Evolutionary conservation across 1,140 invertebrate genomes (phyloP).

Genomic region (Caerostris extrusa): DNA sequence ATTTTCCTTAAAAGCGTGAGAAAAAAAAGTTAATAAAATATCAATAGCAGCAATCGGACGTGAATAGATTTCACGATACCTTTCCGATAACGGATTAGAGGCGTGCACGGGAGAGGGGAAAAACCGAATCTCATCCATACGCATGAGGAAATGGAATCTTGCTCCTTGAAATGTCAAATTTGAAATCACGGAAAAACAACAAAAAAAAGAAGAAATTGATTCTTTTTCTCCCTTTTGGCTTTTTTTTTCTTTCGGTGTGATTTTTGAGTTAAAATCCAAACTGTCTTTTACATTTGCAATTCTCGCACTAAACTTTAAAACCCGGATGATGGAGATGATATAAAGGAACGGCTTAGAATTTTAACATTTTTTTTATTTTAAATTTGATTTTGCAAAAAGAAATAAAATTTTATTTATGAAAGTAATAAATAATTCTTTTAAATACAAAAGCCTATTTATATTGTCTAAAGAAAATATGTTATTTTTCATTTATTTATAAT

Average conservation of each 20-base stretch:
- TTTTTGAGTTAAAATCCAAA: background rate
- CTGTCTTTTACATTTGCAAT: conserved; percentile 59
- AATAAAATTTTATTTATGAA: too few species aligned
- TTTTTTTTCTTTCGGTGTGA: background rate
- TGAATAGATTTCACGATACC: conserved; percentile 64
- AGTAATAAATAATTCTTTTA: too few species aligned
- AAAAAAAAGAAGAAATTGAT: conserved; percentile 14
- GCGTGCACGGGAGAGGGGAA: background rate
- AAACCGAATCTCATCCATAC: conserved; percentile 58
- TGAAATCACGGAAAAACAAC: conserved; percentile 33
- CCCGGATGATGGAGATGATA: background rate
- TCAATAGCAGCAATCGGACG: background rate
- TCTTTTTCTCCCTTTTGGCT: background rate
- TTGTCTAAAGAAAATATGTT: too few species aligned
- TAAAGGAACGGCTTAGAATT: too few species aligned
- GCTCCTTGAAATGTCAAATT: conserved; percentile 69
- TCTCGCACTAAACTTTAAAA: conserved; percentile 3
- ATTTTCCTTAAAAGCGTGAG: background rate
- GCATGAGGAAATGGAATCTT: conserved; percentile 60
- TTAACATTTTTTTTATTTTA: too few species aligned
- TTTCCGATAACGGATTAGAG: conserved; percentile 29
- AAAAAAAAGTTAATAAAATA: background rate
- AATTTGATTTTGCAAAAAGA: too few species aligned
- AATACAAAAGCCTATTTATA: too few species aligned
- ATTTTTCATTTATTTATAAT: too few species aligned